phyloP scores from a whole-genome alignment of 2,113 vertebrate genomes.

The Miniopterus natalensis region DNA sequence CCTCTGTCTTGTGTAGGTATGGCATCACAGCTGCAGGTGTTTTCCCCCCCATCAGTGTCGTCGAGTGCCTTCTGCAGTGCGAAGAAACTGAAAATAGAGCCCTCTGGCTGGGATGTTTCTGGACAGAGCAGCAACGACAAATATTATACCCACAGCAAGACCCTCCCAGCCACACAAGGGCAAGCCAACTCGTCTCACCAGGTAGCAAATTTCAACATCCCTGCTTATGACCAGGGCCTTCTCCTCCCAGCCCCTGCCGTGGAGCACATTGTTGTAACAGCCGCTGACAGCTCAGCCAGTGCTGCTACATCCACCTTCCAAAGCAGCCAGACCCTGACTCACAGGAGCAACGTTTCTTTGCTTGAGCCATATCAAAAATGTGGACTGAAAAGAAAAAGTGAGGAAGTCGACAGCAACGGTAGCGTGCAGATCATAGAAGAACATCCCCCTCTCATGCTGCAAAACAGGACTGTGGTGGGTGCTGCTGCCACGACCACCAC shows the following conservation, averaged over 20 bases:
- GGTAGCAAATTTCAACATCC: conserved; percentile 93
- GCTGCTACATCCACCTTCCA: conserved; percentile 92
- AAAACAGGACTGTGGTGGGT: conserved; percentile 94
- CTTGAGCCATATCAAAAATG: conserved; percentile 95
- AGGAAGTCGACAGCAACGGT: conserved; percentile 99
- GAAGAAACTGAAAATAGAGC: conserved; percentile 99
- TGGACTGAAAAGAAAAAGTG: conserved; percentile 98
- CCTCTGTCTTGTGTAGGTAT: conserved; percentile 90
- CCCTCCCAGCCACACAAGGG: conserved; percentile 91
- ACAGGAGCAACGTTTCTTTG: conserved; percentile 92
- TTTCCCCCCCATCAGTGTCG: conserved; percentile 97
- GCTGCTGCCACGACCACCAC: conserved; percentile 94
- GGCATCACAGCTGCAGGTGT: conserved; percentile 98
- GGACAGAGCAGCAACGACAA: conserved; percentile 93
- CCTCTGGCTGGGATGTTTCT: conserved; percentile 95
- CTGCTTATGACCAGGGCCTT: conserved; percentile 92
- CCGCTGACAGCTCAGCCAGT: conserved; percentile 96
- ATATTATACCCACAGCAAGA: conserved; percentile 94
- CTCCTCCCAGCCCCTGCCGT: conserved; percentile 90
- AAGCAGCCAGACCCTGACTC: conserved; percentile 89
- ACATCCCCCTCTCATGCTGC: conserved; percentile 97
- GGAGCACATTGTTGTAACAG: conserved; percentile 96
- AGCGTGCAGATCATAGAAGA: conserved; percentile 99
- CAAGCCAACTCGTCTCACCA: conserved; percentile 93
- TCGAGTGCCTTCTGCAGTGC: conserved; percentile 98